Percentiles rank a stretch among this genome's conserved stretches.
These are phyloP conservation scores for Hydrophis major DNA, from an alignment of 2,797 vertebrate genomes.

Conservation along the genomic window DNA sequence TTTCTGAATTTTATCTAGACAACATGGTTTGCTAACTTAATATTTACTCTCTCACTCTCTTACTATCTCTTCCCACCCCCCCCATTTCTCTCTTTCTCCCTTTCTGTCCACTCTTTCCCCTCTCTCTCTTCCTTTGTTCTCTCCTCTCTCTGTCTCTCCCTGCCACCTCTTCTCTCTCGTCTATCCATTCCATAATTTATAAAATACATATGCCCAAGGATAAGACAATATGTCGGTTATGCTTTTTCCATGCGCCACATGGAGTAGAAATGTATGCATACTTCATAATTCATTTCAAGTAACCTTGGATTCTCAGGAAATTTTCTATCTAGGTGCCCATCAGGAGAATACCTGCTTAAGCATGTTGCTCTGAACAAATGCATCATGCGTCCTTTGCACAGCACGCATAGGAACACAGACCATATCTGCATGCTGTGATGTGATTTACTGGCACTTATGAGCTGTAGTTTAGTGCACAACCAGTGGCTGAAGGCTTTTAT, in stretches of 20 bases:
- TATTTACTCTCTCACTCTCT: not conserved
- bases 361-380: not conserved
- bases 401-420: not conserved
- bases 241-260: not conserved
- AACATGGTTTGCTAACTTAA: not conserved
- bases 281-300: not conserved
- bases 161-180: not conserved
- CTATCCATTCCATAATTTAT: not conserved
- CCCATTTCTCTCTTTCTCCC: not conserved
- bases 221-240: not conserved
- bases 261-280: not conserved
- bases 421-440: not conserved
- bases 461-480: not conserved
- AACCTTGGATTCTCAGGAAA: not conserved
- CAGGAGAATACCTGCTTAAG: not conserved
- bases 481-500: not conserved
- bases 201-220: not conserved
- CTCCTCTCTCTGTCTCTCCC: not conserved
- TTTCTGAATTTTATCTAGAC: not conserved
- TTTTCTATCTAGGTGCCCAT: not conserved
- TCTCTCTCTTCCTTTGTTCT: not conserved
- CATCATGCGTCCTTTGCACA: not conserved
- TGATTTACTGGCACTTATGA: not conserved
- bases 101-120: not conserved
- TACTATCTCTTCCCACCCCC: accelerated